Conservation (phyloP, 2,113 vertebrate species). For the Amphilophus citrinellus region DNA sequence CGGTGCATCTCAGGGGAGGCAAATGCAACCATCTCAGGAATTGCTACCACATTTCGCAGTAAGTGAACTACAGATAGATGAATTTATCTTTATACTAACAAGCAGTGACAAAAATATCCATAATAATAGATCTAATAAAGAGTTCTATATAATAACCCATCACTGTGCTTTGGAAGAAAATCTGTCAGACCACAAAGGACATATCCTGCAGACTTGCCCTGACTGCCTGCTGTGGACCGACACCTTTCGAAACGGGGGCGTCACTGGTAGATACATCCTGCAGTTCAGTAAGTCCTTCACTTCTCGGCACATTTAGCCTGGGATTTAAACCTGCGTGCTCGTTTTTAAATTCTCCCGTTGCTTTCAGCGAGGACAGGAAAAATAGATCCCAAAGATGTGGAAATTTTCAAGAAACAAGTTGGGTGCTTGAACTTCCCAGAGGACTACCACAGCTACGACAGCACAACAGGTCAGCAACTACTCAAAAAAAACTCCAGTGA, state of each 20-base stretch:
- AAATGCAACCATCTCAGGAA: constrained; percentile 69
- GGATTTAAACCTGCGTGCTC: background rate
- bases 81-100: background rate
- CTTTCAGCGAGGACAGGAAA: constrained; percentile 71
- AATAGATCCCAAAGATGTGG: constrained; percentile 57
- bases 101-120: background rate
- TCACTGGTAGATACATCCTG: constrained; percentile 71
- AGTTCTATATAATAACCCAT: background rate
- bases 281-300: constrained; percentile 71
- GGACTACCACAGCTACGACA: constrained; percentile 66
- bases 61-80: constrained; percentile 35
- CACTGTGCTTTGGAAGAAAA: constrained; percentile 57
- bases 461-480: constrained; percentile 61
- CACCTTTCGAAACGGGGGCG: constrained; percentile 69
- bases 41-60: constrained; percentile 72
- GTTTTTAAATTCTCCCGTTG: background rate
- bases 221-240: constrained; percentile 79
- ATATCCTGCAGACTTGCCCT: constrained; percentile 69
- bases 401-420: constrained; percentile 69
- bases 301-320: background rate
- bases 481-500: background rate
- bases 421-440: constrained; percentile 73
- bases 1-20: constrained; percentile 68
- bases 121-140: background rate
- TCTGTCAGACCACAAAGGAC: constrained; percentile 77